Percentiles rank a stretch among this genome's conserved stretches.
phyloP scores from a whole-genome alignment of 2,888 invertebrate genomes.

The Agrilus biguttatus region DNA sequence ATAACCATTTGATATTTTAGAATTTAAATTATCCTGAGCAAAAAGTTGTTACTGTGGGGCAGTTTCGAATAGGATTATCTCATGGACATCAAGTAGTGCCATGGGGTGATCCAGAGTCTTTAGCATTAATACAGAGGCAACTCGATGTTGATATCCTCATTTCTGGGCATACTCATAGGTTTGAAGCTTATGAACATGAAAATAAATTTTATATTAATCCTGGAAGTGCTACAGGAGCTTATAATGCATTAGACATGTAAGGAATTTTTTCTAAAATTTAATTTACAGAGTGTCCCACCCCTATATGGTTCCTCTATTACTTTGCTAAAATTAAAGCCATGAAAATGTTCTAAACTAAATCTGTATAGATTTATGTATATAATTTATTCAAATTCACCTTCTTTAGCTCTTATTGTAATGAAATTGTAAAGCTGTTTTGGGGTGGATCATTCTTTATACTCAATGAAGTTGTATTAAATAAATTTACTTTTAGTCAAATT shows the following conservation, averaged over 20 bases:
- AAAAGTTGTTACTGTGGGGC: conserved; percentile 97
- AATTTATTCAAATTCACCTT: too few relatives aligned
- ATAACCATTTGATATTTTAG: conserved; percentile 34
- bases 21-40: conserved; percentile 90
- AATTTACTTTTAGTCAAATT: conserved; percentile 50
- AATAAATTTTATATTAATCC: conserved; percentile 99
- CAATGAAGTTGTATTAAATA: too few relatives aligned
- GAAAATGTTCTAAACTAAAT: too few relatives aligned
- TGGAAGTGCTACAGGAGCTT: conserved; percentile 97
- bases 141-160: conserved; percentile 97
- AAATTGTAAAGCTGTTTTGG: too few relatives aligned
- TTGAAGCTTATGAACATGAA: conserved; percentile 96
- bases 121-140: conserved; percentile 89
- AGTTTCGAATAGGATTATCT: conserved; percentile 93
- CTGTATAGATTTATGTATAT: too few relatives aligned
- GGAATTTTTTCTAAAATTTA: conserved; percentile 11
- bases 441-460: too few relatives aligned
- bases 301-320: too few relatives aligned
- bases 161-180: conserved; percentile 96
- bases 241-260: conserved; percentile 82
- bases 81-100: conserved; percentile 99
- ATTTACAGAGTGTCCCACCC: neutral
- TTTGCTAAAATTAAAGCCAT: too few relatives aligned
- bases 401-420: too few relatives aligned
- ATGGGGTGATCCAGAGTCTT: conserved; percentile 88